Evolutionary conservation across 2,888 invertebrate genomes (phyloP).

Genomic region (Zaprionus bogoriensis): DNA sequence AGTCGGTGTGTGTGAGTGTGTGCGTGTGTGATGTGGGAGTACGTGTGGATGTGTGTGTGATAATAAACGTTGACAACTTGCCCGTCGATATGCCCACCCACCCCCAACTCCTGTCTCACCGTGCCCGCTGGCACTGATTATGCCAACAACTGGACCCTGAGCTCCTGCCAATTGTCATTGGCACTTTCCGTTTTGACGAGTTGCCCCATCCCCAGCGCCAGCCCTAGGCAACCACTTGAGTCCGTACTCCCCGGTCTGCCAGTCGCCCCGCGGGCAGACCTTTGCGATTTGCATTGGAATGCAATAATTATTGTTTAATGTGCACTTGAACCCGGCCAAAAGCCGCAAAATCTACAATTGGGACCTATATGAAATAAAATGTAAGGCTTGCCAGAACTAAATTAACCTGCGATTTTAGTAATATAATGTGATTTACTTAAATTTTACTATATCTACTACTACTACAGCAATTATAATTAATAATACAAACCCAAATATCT

Average conservation of each 20-base stretch:
- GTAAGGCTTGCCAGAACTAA: too few species aligned
- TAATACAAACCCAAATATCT: too few species aligned
- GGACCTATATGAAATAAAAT: too few species aligned
- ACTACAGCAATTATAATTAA: too few species aligned
- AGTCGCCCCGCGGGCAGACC: slow-evolving; percentile 3
- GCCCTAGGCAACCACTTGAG: slow-evolving; percentile 38
- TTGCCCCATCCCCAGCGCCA: slow-evolving; percentile 14
- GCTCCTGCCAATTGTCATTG: slow-evolving; percentile 67
- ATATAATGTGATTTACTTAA: too few species aligned
- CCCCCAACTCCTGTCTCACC: background rate
- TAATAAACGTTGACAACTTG: slow-evolving; percentile 65
- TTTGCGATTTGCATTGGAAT: slow-evolving; percentile 60
- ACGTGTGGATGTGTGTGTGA: slow-evolving; percentile 25
- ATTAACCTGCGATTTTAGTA: too few species aligned
- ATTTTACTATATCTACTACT: too few species aligned
- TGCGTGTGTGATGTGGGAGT: too few species aligned
- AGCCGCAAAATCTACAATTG: slow-evolving; percentile 39
- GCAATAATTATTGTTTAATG: slow-evolving; percentile 72
- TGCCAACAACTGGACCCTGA: slow-evolving; percentile 51
- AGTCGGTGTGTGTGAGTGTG: slow-evolving; percentile 15
- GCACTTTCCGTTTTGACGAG: slow-evolving; percentile 65
- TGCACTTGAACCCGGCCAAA: slow-evolving; percentile 49
- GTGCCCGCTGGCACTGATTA: slow-evolving; percentile 68
- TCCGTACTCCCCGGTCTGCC: too few species aligned
- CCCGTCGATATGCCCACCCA: slow-evolving; percentile 40